Base-by-base conservation (phyloP, 2,888 invertebrate genomes). In the Leptinotarsa rubiginosa region DNA sequence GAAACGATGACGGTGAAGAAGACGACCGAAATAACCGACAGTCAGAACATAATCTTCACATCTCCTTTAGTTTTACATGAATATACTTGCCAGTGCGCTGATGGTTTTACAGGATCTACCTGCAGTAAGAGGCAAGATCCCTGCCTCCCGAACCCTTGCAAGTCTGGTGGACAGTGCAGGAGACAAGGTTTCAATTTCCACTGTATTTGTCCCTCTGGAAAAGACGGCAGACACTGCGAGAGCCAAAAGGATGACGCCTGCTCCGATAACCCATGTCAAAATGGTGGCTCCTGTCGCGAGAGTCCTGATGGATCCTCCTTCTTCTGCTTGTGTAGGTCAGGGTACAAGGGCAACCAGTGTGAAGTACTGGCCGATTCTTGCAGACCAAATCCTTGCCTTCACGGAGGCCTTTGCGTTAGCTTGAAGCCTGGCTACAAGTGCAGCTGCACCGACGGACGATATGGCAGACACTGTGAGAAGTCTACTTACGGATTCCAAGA, bases 71-170 rank as follows among this genome's bases (percentile, higher is more conserved):
- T 97, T 0, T 90, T 91, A 12, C 94, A 96, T 84, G 94, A 94
- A 79, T 94, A 93, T 85, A 90, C 89, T 3, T 97, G 97, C 85
- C 92, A 93, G 78, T 97, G 97, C 84, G 91, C 92, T 0, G 94
- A 95, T 77, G 96, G 96, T 62, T 97, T 95, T 85, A 94, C 93
- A 16, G 97, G 97, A 0, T 89, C 90, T 1, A 92, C 92, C 75
- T 97, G 97, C 87, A 95, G 95, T 83, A 93, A 93, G 83, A 91
- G 95, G 10, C 96, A 96, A 88, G 96, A 97, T 88, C 98, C 98
- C 0, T 97, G 97, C 84, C 91, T 93, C 31, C 96, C 96, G 1
- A 96, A 94, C 86, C 97, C 97, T 4, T 98, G 98, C 85, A 91
- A 93, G 79, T 91, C 92, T 81, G 95, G 95, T 75, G 96, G 95